Evolutionary conservation across 2,113 vertebrate species (phyloP).

Genomic region (Rallus limicola): DNA sequence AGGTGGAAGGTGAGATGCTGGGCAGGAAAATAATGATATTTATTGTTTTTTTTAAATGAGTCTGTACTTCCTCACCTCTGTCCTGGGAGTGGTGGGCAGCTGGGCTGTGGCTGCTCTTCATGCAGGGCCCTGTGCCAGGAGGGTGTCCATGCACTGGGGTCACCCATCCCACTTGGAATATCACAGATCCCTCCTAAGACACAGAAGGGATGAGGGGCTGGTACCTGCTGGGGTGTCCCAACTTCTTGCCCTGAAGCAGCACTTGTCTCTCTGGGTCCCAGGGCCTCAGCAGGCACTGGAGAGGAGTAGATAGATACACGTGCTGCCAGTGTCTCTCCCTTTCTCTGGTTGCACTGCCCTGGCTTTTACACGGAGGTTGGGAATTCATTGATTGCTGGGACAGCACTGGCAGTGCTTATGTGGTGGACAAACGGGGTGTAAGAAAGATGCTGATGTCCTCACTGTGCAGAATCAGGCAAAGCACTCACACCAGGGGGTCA

Average conservation of each 20-base stretch:
- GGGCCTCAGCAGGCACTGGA: not conserved
- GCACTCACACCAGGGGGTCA: not conserved
- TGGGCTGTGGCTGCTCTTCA: not conserved
- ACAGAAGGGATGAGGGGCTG: not conserved
- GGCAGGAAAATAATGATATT: not conserved
- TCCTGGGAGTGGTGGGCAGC: not conserved
- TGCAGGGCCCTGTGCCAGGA: rapidly evolving
- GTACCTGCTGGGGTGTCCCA: not conserved
- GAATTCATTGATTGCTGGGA: slow-evolving; percentile 11
- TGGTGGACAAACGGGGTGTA: not conserved
- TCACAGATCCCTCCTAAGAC: not conserved
- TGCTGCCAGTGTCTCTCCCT: not conserved
- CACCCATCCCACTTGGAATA: not conserved
- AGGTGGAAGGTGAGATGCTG: not conserved
- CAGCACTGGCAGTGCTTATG: not conserved
- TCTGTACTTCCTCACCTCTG: not conserved
- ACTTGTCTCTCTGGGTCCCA: not conserved
- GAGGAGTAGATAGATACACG: not conserved
- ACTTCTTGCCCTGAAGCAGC: not conserved
- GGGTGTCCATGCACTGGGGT: not conserved
- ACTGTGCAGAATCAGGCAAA: not conserved
- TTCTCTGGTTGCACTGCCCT: not conserved
- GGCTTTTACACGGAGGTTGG: not conserved
- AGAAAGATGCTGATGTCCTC: slow-evolving; percentile 25
- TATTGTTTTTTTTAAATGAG: not conserved